A percentile compares a stretch with the other conserved stretches of the same genome.
These are phyloP conservation scores for Coenonympha glycerion DNA, from an alignment of 2,888 invertebrate genomes.

Conservation along the genomic window DNA sequence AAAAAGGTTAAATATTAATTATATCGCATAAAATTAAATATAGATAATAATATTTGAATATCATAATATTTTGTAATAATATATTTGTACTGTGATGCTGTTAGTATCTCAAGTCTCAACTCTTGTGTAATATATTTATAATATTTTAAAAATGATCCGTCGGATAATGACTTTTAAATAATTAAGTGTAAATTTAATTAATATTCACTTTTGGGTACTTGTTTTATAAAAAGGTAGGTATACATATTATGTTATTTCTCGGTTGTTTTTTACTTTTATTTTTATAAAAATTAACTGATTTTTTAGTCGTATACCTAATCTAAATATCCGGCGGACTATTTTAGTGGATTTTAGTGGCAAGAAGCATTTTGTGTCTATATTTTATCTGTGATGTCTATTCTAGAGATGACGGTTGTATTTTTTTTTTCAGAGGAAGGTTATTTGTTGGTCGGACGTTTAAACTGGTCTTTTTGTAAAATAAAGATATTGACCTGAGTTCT, in stretches of 20 bases:
- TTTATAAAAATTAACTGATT: no score
- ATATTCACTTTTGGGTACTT: no score
- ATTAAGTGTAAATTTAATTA: no score
- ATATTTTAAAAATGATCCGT: neutral
- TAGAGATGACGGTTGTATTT: conserved; percentile 51
- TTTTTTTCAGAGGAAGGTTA: conserved; percentile 42
- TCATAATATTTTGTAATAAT: neutral
- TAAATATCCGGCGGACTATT: conserved; percentile 22
- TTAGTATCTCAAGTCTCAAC: conserved; percentile 15
- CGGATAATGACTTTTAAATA: neutral
- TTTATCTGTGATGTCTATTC: conserved; percentile 74
- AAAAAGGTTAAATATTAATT: no score
- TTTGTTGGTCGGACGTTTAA: conserved; percentile 56
- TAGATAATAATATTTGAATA: neutral
- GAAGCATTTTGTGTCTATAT: conserved; percentile 64
- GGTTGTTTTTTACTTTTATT: no score
- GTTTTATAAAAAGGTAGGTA: neutral
- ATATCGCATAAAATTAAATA: no score
- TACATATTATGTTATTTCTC: no score
- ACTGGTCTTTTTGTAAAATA: conserved; percentile 59
- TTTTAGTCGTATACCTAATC: no score
- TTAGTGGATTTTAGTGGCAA: conserved; percentile 42
- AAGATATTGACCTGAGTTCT: conserved; percentile 43
- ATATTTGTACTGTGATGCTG: neutral
- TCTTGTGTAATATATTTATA: neutral